Evolutionary conservation across 2,888 invertebrate genomes (phyloP).

Genomic region (Thereva unica): DNA sequence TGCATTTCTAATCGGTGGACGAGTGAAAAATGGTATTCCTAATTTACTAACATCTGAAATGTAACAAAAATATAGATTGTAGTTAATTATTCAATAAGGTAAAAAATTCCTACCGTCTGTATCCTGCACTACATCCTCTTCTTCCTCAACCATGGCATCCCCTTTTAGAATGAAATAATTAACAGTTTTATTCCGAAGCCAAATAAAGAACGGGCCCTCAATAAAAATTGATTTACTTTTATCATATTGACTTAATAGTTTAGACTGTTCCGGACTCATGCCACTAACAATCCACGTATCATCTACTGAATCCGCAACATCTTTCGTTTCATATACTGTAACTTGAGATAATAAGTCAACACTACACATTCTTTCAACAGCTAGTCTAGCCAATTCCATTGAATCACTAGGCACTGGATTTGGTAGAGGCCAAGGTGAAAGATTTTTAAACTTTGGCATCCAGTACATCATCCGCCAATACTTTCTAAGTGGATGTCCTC

Average conservation of each 20-base stretch:
- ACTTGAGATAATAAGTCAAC: slow-evolving; percentile 76
- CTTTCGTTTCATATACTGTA: slow-evolving; percentile 67
- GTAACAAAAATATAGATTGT: slow-evolving; percentile 7
- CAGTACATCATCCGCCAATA: slow-evolving; percentile 85
- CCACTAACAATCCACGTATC: slow-evolving; percentile 92
- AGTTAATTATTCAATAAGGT: not conserved
- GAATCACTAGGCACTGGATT: slow-evolving; percentile 76
- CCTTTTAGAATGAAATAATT: slow-evolving; percentile 83
- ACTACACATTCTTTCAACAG: slow-evolving; percentile 80
- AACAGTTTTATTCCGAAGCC: slow-evolving; percentile 73
- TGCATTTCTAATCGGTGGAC: slow-evolving; percentile 55
- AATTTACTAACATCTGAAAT: slow-evolving; percentile 72
- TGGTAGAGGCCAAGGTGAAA: slow-evolving; percentile 85
- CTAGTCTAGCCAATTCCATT: slow-evolving; percentile 77
- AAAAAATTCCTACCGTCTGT: slow-evolving; percentile 64
- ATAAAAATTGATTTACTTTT: slow-evolving; percentile 71
- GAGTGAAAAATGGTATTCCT: slow-evolving; percentile 63
- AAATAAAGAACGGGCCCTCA: slow-evolving; percentile 82
- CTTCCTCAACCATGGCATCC: slow-evolving; percentile 62
- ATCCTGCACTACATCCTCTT: slow-evolving; percentile 63
- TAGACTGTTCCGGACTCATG: slow-evolving; percentile 76
- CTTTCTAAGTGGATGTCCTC: slow-evolving; percentile 73
- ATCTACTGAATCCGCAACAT: slow-evolving; percentile 76
- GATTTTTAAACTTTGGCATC: slow-evolving; percentile 92
- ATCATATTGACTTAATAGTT: slow-evolving; percentile 69